Percentiles rank a stretch among this genome's conserved stretches.
Conservation (phyloP, 2,888 invertebrate genomes). For the Endomychus coccineus region DNA sequence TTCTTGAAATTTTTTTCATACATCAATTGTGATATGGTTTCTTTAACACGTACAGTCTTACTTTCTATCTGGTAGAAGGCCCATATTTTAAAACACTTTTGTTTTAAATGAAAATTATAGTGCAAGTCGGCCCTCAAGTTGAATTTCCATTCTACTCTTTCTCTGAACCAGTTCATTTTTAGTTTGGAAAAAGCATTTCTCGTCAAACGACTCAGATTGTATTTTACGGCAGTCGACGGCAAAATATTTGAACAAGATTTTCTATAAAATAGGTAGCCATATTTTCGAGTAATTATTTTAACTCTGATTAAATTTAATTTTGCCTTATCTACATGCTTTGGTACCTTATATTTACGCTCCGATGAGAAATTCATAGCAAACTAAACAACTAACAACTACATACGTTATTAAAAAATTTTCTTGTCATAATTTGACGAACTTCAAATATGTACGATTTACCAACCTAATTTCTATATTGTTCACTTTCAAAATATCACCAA, state of each 20-base stretch:
- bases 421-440: too few species aligned
- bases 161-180: conserved; percentile 27
- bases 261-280: conserved; percentile 29
- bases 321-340: conserved; percentile 24
- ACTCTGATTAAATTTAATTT: conserved; percentile 24
- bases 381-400: too few species aligned
- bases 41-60: conserved; percentile 22
- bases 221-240: conserved; percentile 25
- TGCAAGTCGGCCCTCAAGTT: conserved; percentile 30
- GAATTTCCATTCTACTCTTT: conserved; percentile 30
- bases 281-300: conserved; percentile 30
- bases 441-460: too few species aligned
- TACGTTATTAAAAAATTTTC: too few species aligned
- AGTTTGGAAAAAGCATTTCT: conserved; percentile 24
- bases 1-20: conserved; percentile 23
- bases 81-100: conserved; percentile 25
- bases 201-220: conserved; percentile 19
- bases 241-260: conserved; percentile 29
- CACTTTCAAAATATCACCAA: too few species aligned
- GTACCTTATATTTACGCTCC: too few species aligned
- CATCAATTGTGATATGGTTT: conserved; percentile 24
- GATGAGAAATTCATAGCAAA: too few species aligned
- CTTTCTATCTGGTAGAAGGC: conserved; percentile 19
- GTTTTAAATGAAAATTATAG: conserved; percentile 25
- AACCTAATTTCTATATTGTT: too few species aligned